Conservation (phyloP, 2,888 invertebrate species). For the Chironomus riparius region DNA sequence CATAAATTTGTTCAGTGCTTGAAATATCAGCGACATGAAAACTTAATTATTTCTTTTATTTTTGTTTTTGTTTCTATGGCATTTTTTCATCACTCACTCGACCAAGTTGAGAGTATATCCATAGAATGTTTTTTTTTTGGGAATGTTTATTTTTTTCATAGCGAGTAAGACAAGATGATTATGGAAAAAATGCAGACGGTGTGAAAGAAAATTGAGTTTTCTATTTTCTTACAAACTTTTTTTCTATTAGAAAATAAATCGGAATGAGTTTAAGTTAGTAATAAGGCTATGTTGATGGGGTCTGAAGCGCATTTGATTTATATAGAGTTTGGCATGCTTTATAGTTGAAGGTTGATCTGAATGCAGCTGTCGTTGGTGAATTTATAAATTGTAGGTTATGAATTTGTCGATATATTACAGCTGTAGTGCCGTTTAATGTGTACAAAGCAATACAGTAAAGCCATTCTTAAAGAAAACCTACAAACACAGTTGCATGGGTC, state of each 20-base stretch:
- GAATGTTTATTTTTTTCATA: background rate
- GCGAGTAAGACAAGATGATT: background rate
- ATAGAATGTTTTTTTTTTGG: background rate
- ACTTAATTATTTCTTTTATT: conserved; percentile 13
- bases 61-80: background rate
- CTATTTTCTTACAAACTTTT: background rate
- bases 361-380: no score
- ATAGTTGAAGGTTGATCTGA: no score
- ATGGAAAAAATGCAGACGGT: background rate
- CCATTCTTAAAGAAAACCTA: no score
- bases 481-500: no score
- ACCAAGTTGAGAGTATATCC: background rate
- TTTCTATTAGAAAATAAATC: background rate
- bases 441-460: no score
- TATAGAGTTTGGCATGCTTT: no score
- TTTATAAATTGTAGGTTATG: no score
- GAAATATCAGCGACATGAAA: background rate
- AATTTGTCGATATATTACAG: no score
- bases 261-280: background rate
- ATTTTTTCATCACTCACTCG: background rate
- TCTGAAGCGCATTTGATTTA: no score
- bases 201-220: background rate
- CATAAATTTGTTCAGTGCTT: conserved; percentile 10
- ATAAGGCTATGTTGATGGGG: no score
- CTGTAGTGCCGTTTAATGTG: no score